phyloP scores from a whole-genome alignment of 2,888 invertebrate genomes.

The Chloromyia formosa region DNA sequence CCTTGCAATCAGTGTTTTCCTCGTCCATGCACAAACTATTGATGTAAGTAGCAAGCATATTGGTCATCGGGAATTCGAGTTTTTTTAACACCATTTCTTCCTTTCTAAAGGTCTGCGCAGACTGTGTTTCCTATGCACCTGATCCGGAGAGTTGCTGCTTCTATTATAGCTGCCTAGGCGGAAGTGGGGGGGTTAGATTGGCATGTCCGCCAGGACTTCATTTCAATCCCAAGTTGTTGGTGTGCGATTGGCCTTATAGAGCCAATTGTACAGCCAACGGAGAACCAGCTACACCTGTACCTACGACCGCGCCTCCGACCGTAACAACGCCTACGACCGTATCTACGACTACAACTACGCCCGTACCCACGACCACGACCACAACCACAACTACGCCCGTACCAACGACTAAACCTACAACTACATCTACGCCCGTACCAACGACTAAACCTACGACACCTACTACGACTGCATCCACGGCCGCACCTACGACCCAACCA shows the following conservation, averaged over 20 bases:
- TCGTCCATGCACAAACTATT: no score
- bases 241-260: conserved; percentile 25
- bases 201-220: conserved; percentile 21
- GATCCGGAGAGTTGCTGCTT: conserved; percentile 12
- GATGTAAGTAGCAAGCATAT: no score
- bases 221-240: conserved; percentile 14
- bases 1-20: no score
- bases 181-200: neutral
- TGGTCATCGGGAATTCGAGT: no score
- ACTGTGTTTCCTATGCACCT: neutral
- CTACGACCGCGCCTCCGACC: neutral
- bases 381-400: neutral
- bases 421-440: conserved; percentile 42
- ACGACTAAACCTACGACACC: no score
- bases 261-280: conserved; percentile 12
- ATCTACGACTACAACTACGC: neutral
- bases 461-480: no score
- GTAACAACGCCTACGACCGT: neutral
- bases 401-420: neutral
- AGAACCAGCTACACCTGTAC: neutral
- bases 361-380: neutral
- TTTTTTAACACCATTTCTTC: no score
- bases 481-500: neutral
- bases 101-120: no score
- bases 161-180: neutral